Evolutionary conservation across 2,113 vertebrate species (phyloP).

Genomic region (Melanerpes aurifrons): DNA sequence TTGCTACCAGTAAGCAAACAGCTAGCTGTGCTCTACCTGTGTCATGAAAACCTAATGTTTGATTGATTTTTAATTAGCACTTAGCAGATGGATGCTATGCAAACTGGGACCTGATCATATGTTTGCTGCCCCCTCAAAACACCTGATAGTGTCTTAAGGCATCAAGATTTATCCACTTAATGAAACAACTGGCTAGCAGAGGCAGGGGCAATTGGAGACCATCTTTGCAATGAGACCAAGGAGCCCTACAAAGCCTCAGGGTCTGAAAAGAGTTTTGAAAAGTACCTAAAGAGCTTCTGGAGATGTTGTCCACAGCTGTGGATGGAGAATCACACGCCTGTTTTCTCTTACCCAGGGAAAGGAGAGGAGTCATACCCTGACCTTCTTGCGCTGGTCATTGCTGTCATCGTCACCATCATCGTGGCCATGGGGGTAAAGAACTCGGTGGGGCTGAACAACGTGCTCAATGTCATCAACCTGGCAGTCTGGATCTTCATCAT

Average conservation of each 20-base stretch:
- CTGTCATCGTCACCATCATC: conserved; percentile 88
- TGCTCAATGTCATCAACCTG: conserved; percentile 92
- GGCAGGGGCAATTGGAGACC: neutral
- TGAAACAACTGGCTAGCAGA: neutral
- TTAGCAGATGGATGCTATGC: neutral
- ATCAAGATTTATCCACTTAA: neutral
- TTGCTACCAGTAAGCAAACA: neutral
- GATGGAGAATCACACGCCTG: neutral
- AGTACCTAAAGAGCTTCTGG: neutral
- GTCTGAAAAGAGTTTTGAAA: neutral
- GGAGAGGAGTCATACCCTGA: conserved; percentile 96
- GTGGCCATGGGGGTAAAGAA: conserved; percentile 92
- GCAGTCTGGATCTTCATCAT: conserved; percentile 94
- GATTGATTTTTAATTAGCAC: neutral
- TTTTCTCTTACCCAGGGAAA: conserved; percentile 80
- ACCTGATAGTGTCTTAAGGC: neutral
- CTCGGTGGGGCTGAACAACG: conserved; percentile 93
- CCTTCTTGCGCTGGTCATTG: conserved; percentile 90
- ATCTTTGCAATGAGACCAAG: neutral
- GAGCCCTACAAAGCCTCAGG: neutral
- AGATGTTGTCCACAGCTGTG: neutral
- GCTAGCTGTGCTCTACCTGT: neutral
- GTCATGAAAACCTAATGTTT: neutral
- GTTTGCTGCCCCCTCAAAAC: neutral
- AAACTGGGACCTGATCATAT: neutral